Conservation (phyloP, 2,113 vertebrate genomes). For the Athene cunicularia region DNA sequence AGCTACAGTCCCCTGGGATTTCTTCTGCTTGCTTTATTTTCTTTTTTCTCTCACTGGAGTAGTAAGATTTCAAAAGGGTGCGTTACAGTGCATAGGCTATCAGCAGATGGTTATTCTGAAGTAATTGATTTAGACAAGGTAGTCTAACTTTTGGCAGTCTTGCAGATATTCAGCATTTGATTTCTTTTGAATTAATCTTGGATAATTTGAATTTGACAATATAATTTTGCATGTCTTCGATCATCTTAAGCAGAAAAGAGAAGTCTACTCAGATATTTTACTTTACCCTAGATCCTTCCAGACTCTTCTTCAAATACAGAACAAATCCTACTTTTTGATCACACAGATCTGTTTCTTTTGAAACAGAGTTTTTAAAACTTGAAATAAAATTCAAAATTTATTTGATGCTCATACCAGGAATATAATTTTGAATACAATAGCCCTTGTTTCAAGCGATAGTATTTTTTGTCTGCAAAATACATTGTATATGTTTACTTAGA, state of each 20-base stretch:
- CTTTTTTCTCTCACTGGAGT: not conserved
- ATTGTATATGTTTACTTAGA: not conserved
- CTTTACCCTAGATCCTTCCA: not conserved
- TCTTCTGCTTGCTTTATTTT: conserved; percentile 41
- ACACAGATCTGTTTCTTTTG: not conserved
- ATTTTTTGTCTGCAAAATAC: not conserved
- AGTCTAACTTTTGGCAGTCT: not conserved
- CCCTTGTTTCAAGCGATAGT: not conserved
- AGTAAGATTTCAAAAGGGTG: not conserved
- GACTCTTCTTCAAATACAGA: not conserved
- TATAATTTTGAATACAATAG: not conserved
- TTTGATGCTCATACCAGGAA: not conserved
- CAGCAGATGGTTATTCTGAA: not conserved
- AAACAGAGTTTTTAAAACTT: not conserved
- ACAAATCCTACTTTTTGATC: not conserved
- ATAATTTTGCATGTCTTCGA: not conserved
- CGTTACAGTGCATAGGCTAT: not conserved
- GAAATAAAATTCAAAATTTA: not conserved
- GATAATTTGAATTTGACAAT: not conserved
- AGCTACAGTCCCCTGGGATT: conserved; percentile 12
- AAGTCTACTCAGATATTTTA: not conserved
- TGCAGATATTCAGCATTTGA: not conserved
- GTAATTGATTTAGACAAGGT: not conserved
- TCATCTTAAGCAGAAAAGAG: not conserved
- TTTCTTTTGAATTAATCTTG: not conserved